Evolutionary conservation across 2,797 vertebrate genomes (phyloP).

Genomic region (Vespertilio murinus): DNA sequence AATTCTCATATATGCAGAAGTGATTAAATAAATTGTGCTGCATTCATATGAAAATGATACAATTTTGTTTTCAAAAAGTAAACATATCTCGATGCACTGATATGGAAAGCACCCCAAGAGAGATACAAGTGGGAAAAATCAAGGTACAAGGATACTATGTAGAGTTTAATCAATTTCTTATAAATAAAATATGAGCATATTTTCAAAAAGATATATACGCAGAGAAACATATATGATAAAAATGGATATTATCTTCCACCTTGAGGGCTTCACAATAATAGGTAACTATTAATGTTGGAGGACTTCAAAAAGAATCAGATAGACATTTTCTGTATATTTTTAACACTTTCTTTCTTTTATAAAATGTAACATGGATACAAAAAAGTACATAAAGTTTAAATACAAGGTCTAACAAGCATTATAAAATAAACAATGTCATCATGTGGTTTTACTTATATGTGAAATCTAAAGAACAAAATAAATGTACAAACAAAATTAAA

Average conservation of each 20-base stretch:
- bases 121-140: background rate
- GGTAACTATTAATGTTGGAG: background rate
- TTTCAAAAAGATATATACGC: background rate
- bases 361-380: background rate
- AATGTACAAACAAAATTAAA: background rate
- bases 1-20: background rate
- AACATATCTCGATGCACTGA: background rate
- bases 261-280: background rate
- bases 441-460: background rate
- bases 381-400: background rate
- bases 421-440: too few species aligned
- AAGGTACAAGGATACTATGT: background rate
- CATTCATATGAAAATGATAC: background rate
- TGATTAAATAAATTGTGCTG: background rate
- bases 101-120: background rate
- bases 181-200: background rate
- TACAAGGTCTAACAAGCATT: too few species aligned
- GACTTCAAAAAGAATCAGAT: background rate
- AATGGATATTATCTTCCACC: background rate
- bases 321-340: background rate
- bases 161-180: background rate
- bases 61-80: background rate
- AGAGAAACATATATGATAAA: background rate
- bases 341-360: background rate
- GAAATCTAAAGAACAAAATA: background rate